Conservation (phyloP, 2,888 invertebrate genomes). For the Suillia variegata region DNA sequence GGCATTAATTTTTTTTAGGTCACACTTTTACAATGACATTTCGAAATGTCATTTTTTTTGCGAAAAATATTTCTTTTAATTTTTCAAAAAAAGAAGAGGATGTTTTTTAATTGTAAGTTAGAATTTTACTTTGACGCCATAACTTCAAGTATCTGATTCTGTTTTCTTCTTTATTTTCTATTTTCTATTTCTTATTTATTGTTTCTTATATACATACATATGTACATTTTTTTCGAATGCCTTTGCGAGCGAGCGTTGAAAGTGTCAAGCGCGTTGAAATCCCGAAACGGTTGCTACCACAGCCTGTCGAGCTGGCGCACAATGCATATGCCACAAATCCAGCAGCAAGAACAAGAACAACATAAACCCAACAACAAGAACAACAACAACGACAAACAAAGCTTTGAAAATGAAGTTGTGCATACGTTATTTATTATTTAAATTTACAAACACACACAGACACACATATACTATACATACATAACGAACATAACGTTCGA, state of each 20-base stretch:
- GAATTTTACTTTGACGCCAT: background rate
- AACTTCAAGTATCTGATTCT: too few relatives aligned
- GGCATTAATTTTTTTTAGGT: too few relatives aligned
- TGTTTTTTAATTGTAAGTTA: background rate
- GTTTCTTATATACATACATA: too few relatives aligned
- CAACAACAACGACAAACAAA: conserved; percentile 6
- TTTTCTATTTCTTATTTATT: too few relatives aligned
- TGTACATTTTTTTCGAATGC: background rate
- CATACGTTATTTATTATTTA: conserved; percentile 18
- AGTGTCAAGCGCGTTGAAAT: conserved; percentile 7
- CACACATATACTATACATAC: background rate
- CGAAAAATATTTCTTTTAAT: too few relatives aligned
- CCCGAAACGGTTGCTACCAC: background rate
- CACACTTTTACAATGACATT: too few relatives aligned
- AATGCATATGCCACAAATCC: too few relatives aligned
- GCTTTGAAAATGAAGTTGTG: conserved; percentile 16
- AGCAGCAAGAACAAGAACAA: background rate
- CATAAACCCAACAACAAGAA: background rate
- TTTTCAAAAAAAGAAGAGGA: too few relatives aligned
- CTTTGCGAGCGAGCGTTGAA: conserved; percentile 20
- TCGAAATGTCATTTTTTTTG: too few relatives aligned
- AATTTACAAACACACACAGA: background rate
- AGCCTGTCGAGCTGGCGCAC: too few relatives aligned
- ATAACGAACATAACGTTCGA: conserved; percentile 1
- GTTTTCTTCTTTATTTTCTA: too few relatives aligned